phyloP scores from a whole-genome alignment of 2,113 vertebrate genomes.

The Protobothrops flavoviridis region DNA sequence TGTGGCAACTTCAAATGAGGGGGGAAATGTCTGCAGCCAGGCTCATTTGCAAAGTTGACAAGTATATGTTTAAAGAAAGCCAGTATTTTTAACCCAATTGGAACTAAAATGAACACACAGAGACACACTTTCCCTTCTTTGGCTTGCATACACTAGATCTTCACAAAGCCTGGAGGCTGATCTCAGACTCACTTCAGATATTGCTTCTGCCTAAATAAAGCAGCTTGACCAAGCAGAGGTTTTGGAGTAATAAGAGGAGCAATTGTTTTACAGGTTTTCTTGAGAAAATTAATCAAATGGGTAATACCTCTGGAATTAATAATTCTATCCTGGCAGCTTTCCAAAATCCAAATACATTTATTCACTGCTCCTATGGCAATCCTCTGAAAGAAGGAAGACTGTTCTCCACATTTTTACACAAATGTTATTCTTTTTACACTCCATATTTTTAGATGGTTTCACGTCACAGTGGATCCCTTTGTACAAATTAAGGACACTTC shows the following conservation, averaged over 20 bases:
- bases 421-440: neutral
- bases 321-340: neutral
- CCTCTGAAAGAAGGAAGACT: neutral
- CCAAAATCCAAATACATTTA: neutral
- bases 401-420: neutral
- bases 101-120: no score
- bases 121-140: neutral
- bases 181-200: neutral
- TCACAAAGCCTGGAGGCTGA: neutral
- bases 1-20: no score
- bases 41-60: no score
- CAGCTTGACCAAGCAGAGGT: neutral
- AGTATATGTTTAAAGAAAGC: no score
- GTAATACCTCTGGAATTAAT: neutral
- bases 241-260: neutral
- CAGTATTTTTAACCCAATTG: no score
- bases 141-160: neutral
- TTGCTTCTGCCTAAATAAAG: neutral
- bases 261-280: neutral
- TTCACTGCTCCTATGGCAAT: neutral
- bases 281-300: neutral
- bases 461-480: no score
- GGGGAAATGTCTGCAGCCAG: no score
- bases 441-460: no score
- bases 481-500: no score